Evolutionary conservation across 2,888 invertebrate genomes (phyloP).

Genomic region (Erynnis tages): DNA sequence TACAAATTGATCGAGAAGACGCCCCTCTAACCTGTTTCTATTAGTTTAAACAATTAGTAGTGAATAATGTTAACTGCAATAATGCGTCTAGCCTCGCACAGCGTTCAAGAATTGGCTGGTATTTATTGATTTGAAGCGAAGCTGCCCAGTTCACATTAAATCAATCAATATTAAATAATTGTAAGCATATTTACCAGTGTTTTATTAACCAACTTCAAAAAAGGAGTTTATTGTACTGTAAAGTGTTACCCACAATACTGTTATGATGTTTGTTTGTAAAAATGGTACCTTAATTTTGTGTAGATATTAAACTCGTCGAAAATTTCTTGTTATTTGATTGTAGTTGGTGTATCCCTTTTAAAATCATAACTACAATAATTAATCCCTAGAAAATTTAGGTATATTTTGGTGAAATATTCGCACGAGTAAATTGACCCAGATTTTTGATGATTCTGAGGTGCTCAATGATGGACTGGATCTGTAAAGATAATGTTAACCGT

Average conservation of each 20-base stretch:
- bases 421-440: too few relatives aligned
- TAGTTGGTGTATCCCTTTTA: neutral
- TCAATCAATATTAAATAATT: constrained; percentile 65
- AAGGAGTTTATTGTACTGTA: too few relatives aligned
- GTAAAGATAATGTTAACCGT: too few relatives aligned
- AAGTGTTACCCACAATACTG: constrained; percentile 33
- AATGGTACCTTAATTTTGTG: constrained; percentile 39
- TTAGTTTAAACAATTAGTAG: constrained; percentile 63
- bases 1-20: constrained; percentile 93
- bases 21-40: constrained; percentile 82
- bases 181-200: constrained; percentile 64
- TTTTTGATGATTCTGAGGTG: too few relatives aligned
- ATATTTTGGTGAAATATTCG: too few relatives aligned
- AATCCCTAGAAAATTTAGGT: too few relatives aligned
- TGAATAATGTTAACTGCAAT: constrained; percentile 54
- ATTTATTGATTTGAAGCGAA: constrained; percentile 36
- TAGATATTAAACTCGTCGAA: constrained; percentile 39
- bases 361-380: too few relatives aligned
- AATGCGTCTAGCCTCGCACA: constrained; percentile 56
- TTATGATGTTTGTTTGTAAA: constrained; percentile 36
- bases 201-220: constrained; percentile 53
- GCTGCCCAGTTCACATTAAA: constrained; percentile 28
- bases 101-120: constrained; percentile 40
- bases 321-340: constrained; percentile 17
- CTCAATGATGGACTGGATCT: too few relatives aligned